These are phyloP conservation scores for Serranus cabrilla DNA, from an alignment of 2,797 vertebrate genomes.

Conservation along the genomic window DNA sequence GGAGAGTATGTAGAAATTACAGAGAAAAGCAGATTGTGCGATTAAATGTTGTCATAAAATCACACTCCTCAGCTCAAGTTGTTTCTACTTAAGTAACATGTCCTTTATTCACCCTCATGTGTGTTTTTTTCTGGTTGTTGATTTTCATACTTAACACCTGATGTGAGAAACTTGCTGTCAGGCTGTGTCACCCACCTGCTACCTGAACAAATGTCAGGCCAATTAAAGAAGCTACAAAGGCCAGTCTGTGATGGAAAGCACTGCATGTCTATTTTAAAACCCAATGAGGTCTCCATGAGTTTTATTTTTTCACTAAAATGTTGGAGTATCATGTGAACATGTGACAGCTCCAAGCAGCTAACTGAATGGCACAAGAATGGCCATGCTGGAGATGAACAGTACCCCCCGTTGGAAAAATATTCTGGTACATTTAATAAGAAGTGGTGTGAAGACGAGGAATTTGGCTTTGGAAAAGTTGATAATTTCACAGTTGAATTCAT, in stretches of 20 bases:
- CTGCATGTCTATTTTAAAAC: background rate
- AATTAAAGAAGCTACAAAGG: slow-evolving; percentile 36
- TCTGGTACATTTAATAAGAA: slow-evolving; percentile 56
- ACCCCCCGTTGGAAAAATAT: slow-evolving; percentile 11
- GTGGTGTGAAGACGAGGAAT: slow-evolving; percentile 38
- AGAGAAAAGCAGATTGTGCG: slow-evolving; percentile 9
- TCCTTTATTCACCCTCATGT: background rate
- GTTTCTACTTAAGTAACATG: slow-evolving; percentile 1
- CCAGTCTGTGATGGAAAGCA: slow-evolving; percentile 1
- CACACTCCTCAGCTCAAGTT: background rate
- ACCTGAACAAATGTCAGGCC: slow-evolving; percentile 35
- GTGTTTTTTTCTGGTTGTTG: background rate
- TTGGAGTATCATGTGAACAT: background rate
- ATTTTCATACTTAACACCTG: slow-evolving; percentile 7
- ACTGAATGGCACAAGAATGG: background rate
- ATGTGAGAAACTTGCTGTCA: slow-evolving; percentile 12
- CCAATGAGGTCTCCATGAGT: background rate
- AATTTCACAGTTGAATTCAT: slow-evolving; percentile 60
- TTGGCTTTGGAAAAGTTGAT: slow-evolving; percentile 57
- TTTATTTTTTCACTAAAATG: background rate
- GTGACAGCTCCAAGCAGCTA: background rate
- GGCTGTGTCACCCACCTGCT: background rate
- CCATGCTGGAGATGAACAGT: background rate
- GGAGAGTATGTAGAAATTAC: slow-evolving; percentile 20
- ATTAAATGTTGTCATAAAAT: slow-evolving; percentile 14